phyloP scores from a whole-genome alignment of 64 coral and sea anemone genomes.

The Catalaphyllia jardinei region DNA sequence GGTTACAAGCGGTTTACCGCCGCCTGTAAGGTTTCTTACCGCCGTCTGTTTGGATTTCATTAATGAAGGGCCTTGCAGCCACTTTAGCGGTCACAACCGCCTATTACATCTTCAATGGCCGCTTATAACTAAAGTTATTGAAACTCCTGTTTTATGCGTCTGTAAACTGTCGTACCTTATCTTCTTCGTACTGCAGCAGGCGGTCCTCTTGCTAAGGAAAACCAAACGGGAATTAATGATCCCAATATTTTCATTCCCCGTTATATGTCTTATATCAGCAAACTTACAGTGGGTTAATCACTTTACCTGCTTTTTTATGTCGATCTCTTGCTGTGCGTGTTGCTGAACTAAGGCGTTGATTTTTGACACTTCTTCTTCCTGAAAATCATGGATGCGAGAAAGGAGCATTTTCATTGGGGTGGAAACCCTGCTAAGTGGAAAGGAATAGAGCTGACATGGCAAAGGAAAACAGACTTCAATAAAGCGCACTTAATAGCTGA shows the following conservation, averaged over 20 bases:
- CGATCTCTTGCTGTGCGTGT: slow-evolving; percentile 11
- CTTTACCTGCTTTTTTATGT: slow-evolving; percentile 50
- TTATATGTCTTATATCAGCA: no score
- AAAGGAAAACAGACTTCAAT: no score
- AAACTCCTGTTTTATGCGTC: background rate
- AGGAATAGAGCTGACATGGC: no score
- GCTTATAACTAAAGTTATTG: no score
- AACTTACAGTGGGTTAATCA: background rate
- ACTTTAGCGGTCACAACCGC: no score
- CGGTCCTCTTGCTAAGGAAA: slow-evolving; percentile 72
- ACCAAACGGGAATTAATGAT: background rate
- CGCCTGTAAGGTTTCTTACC: no score
- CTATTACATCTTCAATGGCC: no score
- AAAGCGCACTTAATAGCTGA: no score
- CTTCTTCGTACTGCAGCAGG: slow-evolving; percentile 56
- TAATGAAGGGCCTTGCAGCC: no score
- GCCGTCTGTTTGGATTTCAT: no score
- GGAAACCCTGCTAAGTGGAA: no score
- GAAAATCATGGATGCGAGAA: background rate
- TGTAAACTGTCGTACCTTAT: slow-evolving; percentile 36
- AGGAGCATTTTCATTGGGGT: background rate
- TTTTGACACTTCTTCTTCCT: slow-evolving; percentile 57
- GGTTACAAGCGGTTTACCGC: no score
- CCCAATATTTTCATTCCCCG: background rate
- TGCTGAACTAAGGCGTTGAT: slow-evolving; percentile 1